Evolutionary conservation across 2,113 vertebrate species (phyloP).

Genomic region (Heterocephalus glaber): DNA sequence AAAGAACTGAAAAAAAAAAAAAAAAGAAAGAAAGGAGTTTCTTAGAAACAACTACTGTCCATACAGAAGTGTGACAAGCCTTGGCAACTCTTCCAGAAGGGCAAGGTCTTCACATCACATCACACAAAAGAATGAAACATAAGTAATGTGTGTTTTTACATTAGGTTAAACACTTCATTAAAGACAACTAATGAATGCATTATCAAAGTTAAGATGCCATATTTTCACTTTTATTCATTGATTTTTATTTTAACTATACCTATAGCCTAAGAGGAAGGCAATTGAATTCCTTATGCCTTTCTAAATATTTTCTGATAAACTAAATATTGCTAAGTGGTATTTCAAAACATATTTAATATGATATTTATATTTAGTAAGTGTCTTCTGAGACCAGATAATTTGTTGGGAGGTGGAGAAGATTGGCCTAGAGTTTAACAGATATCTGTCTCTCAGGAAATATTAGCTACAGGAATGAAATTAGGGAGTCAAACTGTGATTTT

Average conservation of each 20-base stretch:
- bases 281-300: constrained; percentile 18
- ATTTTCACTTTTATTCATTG: constrained; percentile 18
- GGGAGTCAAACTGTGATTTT: constrained; percentile 59
- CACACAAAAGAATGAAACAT: background rate
- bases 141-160: background rate
- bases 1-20: too few species aligned
- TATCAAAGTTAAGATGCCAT: background rate
- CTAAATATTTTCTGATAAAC: constrained; percentile 69
- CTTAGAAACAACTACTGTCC: background rate
- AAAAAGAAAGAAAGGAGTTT: background rate
- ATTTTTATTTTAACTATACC: constrained; percentile 66
- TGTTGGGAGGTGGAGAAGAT: constrained; percentile 48
- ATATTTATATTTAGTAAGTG: constrained; percentile 72
- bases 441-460: constrained; percentile 61
- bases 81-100: background rate
- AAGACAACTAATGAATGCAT: background rate
- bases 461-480: constrained; percentile 62
- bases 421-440: constrained; percentile 51
- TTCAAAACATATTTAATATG: constrained; percentile 61
- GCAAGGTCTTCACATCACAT: background rate
- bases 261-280: constrained; percentile 42
- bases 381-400: constrained; percentile 59
- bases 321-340: constrained; percentile 50
- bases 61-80: background rate
- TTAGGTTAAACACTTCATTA: background rate